phyloP scores from a whole-genome alignment of 2,888 invertebrate species.

The Drosophila algonquin region DNA sequence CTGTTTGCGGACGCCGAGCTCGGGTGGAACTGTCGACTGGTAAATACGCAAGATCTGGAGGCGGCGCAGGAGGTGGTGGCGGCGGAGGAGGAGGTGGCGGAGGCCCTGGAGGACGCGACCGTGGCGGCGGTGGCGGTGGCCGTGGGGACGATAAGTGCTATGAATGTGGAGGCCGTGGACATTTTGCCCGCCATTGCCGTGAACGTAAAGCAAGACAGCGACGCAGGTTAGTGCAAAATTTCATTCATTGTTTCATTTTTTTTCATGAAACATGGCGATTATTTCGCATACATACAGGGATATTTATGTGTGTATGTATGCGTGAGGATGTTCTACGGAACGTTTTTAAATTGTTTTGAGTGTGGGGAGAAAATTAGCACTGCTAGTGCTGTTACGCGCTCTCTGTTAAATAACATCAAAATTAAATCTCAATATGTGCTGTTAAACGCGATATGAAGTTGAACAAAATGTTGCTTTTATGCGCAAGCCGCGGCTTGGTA shows the following conservation, averaged over 20 bases:
- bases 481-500: conserved; percentile 1
- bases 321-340: conserved; percentile 29
- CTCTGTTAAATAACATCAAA: not conserved
- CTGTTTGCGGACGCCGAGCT: conserved; percentile 94
- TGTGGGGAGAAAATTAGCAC: conserved; percentile 44
- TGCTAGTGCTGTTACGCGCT: not conserved
- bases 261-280: conserved; percentile 45
- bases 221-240: conserved; percentile 84
- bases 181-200: conserved; percentile 95
- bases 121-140: conserved; percentile 53
- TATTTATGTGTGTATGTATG: conserved; percentile 7
- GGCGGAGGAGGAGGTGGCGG: conserved; percentile 84
- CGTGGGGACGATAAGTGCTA: conserved; percentile 93
- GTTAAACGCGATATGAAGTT: not conserved
- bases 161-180: conserved; percentile 96
- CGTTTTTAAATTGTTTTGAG: conserved; percentile 59
- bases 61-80: conserved; percentile 72
- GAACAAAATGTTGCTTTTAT: not conserved
- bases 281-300: conserved; percentile 39
- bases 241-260: conserved; percentile 53
- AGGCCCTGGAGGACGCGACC: conserved; percentile 84
- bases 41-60: conserved; percentile 85
- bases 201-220: conserved; percentile 86
- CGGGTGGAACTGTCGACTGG: conserved; percentile 97
- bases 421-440: conserved; percentile 15